Evolutionary conservation across 2,797 vertebrate genomes (phyloP), one percentile per base, ranked within the genome.

Genomic region (Glossophaga mutica): DNA sequence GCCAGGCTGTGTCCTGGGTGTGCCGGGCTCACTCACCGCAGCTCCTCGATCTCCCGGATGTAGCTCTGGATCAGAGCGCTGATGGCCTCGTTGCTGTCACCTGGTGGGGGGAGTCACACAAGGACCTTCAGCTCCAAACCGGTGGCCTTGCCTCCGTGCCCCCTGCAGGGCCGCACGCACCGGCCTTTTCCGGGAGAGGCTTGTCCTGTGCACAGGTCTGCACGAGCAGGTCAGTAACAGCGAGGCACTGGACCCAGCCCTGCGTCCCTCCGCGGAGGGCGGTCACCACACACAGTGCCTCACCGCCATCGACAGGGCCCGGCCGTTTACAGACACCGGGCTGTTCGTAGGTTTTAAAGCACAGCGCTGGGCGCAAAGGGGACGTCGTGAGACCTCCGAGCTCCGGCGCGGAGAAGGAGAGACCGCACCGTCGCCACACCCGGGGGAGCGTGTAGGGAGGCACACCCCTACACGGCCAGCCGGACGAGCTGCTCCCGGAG

Each of bases 31-130:
- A 55, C 98, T 98, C 98, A 99, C 99, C 99, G 98, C 24, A 99
- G 98, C 96, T 99, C 99, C 95, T 99, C 99, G 7, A 99, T 99
- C 98, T 99, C 99, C 91, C 99, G 97, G 98, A 99, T 99, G 97
- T 99, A 99, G 97, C 99, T 99, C 98, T 99, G 99, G 96, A 99
- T 99, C 87, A 99, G 98, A 71, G 98, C 92, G 0, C 99, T 99
- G 0, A 99, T 99, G 98, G 99, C 99, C 97, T 99, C 99, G 0
- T 99, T 99, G 15, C 99, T 98, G 0, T 99, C 99, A 52, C 99
- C 99, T 99, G 96, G 0, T 18, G 87, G 68, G 94, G 71, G 44
- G 16, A 46, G 32, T 1, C 9, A 50, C 32, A 5, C 12, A 8
- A 83, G 46, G 42, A 12, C 57, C 83, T 78, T 9, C 6, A 1